A percentile compares a stretch with the other conserved stretches of the same genome.
Conservation (phyloP, 2,797 vertebrate species). For the Gobionotothen gibberifrons region DNA sequence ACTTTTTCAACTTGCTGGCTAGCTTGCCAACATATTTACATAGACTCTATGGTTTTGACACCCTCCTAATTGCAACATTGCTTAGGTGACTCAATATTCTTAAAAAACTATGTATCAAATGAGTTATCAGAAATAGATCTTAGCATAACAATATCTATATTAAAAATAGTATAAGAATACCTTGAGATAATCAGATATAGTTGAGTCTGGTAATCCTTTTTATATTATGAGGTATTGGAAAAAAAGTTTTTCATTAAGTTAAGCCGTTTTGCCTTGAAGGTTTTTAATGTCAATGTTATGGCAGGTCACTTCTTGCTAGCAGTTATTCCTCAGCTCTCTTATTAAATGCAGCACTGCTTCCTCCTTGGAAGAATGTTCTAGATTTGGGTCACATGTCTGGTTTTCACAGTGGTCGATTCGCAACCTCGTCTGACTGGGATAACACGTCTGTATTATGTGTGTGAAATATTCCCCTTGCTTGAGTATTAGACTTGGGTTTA, state of each 20-base stretch:
- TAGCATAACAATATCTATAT: too few relatives aligned
- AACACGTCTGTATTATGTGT: constrained; percentile 13
- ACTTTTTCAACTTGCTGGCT: neutral
- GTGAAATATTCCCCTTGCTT: constrained; percentile 37
- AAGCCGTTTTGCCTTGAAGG: constrained; percentile 22
- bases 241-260: neutral
- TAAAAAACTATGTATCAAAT: neutral
- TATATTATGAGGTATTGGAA: neutral
- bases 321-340: constrained; percentile 22
- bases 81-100: neutral
- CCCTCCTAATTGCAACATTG: too few relatives aligned
- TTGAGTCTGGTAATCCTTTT: neutral
- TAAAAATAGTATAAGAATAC: too few relatives aligned
- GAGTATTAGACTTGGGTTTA: constrained; percentile 50
- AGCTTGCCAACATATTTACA: neutral
- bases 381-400: constrained; percentile 40
- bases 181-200: neutral
- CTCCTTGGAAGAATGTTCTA: constrained; percentile 14
- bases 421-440: constrained; percentile 6
- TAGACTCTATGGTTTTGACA: neutral
- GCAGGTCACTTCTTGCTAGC: constrained; percentile 9
- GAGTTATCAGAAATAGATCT: neutral
- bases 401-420: constrained; percentile 28
- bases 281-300: constrained; percentile 16
- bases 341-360: constrained; percentile 48